These are phyloP conservation scores for Eumerus sabulonum DNA, from an alignment of 2,888 invertebrate genomes.

Conservation along the genomic window DNA sequence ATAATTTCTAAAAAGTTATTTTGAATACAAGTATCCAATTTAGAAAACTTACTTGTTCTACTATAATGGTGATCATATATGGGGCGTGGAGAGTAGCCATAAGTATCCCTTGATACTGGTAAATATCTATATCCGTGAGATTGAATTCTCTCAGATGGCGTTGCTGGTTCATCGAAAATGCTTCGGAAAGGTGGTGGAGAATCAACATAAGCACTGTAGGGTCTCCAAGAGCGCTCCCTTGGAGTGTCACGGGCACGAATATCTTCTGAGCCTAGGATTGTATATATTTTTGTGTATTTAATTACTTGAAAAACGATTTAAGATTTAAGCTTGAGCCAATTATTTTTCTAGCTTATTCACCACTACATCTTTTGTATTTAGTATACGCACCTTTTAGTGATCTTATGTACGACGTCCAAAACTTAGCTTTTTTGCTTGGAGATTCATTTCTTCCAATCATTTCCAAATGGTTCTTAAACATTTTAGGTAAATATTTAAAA, in stretches of 20 bases:
- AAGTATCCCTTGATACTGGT: constrained; percentile 93
- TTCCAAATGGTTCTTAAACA: constrained; percentile 95
- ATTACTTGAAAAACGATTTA: too few species aligned
- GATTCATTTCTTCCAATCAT: constrained; percentile 96
- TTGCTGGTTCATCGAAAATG: constrained; percentile 91
- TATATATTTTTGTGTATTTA: too few species aligned
- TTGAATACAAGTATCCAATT: too few species aligned
- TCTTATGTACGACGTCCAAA: constrained; percentile 96
- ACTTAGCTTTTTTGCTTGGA: constrained; percentile 94
- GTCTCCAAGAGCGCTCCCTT: constrained; percentile 83
- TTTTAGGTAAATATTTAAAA: constrained; percentile 80
- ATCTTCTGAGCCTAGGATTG: constrained; percentile 91
- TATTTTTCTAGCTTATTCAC: too few species aligned
- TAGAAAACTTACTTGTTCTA: constrained; percentile 88
- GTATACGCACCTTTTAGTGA: constrained; percentile 97
- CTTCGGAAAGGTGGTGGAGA: constrained; percentile 89
- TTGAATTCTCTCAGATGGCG: constrained; percentile 90
- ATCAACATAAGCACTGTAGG: constrained; percentile 85
- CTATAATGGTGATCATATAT: constrained; percentile 93
- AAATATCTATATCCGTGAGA: constrained; percentile 94
- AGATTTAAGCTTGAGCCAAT: too few species aligned
- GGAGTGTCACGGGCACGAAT: constrained; percentile 93
- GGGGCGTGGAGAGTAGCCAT: constrained; percentile 92
- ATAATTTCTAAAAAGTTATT: too few species aligned
- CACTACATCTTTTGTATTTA: too few species aligned